Evolutionary conservation across 2,797 vertebrate genomes (phyloP), one percentile per base, ranked within the genome.

Genomic region (Dromococcyx pavoninus): DNA sequence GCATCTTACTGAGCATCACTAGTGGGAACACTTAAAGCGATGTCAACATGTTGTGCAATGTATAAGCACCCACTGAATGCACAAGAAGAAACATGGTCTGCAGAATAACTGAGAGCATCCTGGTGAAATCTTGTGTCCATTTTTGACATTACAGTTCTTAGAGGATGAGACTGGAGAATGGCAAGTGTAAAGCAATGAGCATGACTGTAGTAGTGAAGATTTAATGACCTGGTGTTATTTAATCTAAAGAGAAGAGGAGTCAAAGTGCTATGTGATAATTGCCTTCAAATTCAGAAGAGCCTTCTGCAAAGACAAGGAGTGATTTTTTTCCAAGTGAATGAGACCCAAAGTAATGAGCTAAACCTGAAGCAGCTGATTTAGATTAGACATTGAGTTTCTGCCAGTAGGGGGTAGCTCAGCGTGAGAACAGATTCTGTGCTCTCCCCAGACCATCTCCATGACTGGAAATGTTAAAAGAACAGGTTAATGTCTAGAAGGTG

Each of bases 151-250:
- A 1, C 0, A 1, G 17, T 56, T 64, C 25, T 13, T 2, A 44
- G 76, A 25, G 12, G 35, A 35, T 27, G 51, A 61, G 16, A 21
- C 14, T 4, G 7, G 27, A 71, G 76, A 57, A 28, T 0, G 3
- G 65, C 15, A 76, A 70, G 48, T 24, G 21, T 9, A 43, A 83
- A 32, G 65, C 54, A 69, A 13, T 8, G 32, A 62, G 72, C 66
- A 60, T 5, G 32, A 9, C 54, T n/a, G 22, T 17, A 11, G 37
- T 23, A 50, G 61, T 17, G 65, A 80, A 67, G 61, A 13, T 50
- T 77, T 81, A 93, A 77, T 75, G 58, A 84, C 41, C 41, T 54
- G 32, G 12, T 84, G 39, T 86, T 81, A 91, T 61, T 94, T 74
- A 57, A 48, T 58, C 43, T 70, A 10, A 65, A 60, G 54, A 48